phyloP scores from a whole-genome alignment of 1,140 invertebrate species.

The Mycetomoellerius zeteki region DNA sequence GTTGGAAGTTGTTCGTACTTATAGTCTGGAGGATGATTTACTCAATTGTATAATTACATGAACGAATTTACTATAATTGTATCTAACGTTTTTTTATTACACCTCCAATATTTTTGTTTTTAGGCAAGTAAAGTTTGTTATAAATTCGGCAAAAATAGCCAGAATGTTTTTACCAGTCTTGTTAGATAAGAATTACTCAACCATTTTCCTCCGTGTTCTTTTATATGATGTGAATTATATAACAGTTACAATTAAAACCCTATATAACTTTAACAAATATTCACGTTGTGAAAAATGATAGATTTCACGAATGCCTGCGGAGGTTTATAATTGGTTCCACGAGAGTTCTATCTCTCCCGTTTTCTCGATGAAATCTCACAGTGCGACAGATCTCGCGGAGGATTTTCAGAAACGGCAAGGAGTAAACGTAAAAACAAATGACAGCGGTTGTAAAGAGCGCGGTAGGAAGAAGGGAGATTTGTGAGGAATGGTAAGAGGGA shows the following conservation, averaged over 20 bases:
- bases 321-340: not conserved
- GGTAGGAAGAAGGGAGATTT: not conserved
- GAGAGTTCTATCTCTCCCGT: constrained; percentile 3
- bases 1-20: too few relatives aligned
- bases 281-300: constrained; percentile 19
- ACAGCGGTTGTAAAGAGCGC: constrained; percentile 74
- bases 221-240: not conserved
- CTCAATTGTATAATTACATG: too few relatives aligned
- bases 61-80: too few relatives aligned
- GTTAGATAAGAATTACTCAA: too few relatives aligned
- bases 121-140: too few relatives aligned
- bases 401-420: constrained; percentile 73
- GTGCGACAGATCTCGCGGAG: constrained; percentile 61
- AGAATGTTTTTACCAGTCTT: too few relatives aligned
- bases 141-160: too few relatives aligned
- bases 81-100: too few relatives aligned
- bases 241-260: not conserved
- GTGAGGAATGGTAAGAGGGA: not conserved
- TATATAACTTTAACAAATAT: not conserved
- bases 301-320: not conserved
- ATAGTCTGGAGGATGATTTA: not conserved
- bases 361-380: constrained; percentile 63
- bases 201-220: too few relatives aligned
- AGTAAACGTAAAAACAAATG: constrained; percentile 81
- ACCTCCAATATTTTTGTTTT: too few relatives aligned